Evolutionary conservation across 2,113 vertebrate genomes (phyloP), one percentile per base, ranked within the genome.

Genomic region (Lophius piscatorius): DNA sequence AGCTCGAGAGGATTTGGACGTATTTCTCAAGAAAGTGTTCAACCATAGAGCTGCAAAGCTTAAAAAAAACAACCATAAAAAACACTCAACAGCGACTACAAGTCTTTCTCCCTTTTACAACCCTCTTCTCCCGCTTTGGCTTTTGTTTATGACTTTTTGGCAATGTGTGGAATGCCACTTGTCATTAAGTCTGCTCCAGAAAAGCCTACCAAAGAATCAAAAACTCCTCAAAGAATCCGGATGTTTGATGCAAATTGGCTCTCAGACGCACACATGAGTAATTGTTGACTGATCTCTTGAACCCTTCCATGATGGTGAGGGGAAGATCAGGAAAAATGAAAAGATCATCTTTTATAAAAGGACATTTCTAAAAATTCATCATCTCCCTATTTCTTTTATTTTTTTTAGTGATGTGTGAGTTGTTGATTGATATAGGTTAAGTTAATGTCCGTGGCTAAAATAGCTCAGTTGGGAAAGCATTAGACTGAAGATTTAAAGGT

Each of bases 381-480:
- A n/a, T n/a, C n/a, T n/a, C n/a, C n/a, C n/a, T n/a, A n/a, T n/a
- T n/a, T n/a, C n/a, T n/a, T n/a, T n/a, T n/a, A n/a, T n/a, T n/a
- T n/a, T n/a, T n/a, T n/a, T n/a, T n/a, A n/a, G n/a, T n/a, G n/a
- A n/a, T n/a, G n/a, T n/a, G n/a, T n/a, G n/a, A n/a, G n/a, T n/a
- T n/a, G n/a, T n/a, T n/a, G n/a, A n/a, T n/a, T n/a, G n/a, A n/a
- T n/a, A n/a, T n/a, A n/a, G n/a, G n/a, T n/a, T n/a, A n/a, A n/a
- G n/a, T n/a, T n/a, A n/a, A n/a, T n/a, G n/a, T n/a, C 0, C 45
- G 7, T 0, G 0, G 80, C 56, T 0, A 49, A 85, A 85, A 79
- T 81, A 79, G 63, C 66, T 79, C 76, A 67, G 70, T 71, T 81
- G 70, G 75, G 75, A 76, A 80, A 78, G 58, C 22, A n/a, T 81